Evolutionary conservation across 1,140 invertebrate genomes (phyloP).

Genomic region (Vollenhovia emeryi): DNA sequence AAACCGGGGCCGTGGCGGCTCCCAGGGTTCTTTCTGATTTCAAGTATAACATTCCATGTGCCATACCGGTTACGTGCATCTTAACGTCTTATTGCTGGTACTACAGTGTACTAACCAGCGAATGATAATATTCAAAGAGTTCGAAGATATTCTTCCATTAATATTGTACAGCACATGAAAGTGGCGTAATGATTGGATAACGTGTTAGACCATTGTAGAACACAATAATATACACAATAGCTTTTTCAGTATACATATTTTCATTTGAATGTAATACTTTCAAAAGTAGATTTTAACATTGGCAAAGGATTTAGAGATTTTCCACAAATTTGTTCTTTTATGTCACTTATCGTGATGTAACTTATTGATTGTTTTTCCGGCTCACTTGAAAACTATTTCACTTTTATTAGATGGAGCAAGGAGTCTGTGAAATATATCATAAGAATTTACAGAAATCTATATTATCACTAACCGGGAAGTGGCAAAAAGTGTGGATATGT

Average conservation of each 20-base stretch:
- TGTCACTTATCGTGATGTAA: not conserved
- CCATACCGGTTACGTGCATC: too few species aligned
- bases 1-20: too few species aligned
- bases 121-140: not conserved
- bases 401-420: conserved; percentile 55
- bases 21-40: too few species aligned
- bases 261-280: not conserved
- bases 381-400: not conserved
- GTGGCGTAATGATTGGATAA: not conserved
- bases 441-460: conserved; percentile 42
- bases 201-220: not conserved
- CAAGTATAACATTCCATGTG: not conserved
- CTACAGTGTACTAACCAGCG: not conserved
- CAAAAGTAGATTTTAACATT: not conserved
- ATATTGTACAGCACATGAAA: not conserved
- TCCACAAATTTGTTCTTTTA: not conserved
- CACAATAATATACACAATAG: too few species aligned
- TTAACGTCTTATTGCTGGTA: conserved; percentile 11
- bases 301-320: not conserved
- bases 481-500: not conserved
- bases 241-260: not conserved
- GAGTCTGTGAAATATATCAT: not conserved
- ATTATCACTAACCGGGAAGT: conserved; percentile 45
- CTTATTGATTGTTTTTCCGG: conserved; percentile 46
- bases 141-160: not conserved